Evolutionary conservation across 2,113 vertebrate species (phyloP), one percentile per base, ranked within the genome.

Genomic region (Bufo gargarizans): DNA sequence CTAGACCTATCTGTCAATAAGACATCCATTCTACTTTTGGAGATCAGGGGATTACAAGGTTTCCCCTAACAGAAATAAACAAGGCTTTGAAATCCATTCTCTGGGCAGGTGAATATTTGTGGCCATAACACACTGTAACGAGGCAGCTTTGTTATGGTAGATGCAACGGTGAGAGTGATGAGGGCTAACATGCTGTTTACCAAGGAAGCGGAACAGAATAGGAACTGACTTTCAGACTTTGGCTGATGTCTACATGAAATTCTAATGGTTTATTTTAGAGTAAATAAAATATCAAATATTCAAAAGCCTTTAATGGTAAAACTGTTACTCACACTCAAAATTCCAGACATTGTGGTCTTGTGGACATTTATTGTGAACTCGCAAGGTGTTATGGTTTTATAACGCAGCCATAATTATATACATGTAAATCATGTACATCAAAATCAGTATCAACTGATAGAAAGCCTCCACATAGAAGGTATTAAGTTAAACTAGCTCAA

Each of bases 111-210:
- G 56, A 13, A 78, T 55, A 3, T 78, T n/a, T 55, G 77, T 55
- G 50, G 49, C 6, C 49, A 78, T 22, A 78, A 56, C 50, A 78
- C 17, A 74, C 71, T 19, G 43, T 16, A 33, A 47, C 4, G 17
- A 47, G 43, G 71, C 43, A 74, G 22, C 16, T 45, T 74, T 74
- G 71, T 74, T 74, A 74, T 74, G 71, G 71, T 17, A 47, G 17
- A 77, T n/a, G 77, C 77, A 78, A 19, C 53, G n/a, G 19, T n/a
- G 20, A 55, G 77, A 78, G 10, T 78, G 77, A 78, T 50, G 56
- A n/a, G 49, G 50, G 77, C 50, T 78, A 78, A 78, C 20, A 55
- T 55, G 6, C 9, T 55, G 77, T 56, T n/a, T 55, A 53, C 56
- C 20, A 33, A 22, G 76, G 76, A 22, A 6, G 50, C 12, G 53